Percentiles rank a stretch among this genome's conserved stretches.
Conservation (phyloP, 2,888 invertebrate genomes). For the Chloroclystis v-ata region DNA sequence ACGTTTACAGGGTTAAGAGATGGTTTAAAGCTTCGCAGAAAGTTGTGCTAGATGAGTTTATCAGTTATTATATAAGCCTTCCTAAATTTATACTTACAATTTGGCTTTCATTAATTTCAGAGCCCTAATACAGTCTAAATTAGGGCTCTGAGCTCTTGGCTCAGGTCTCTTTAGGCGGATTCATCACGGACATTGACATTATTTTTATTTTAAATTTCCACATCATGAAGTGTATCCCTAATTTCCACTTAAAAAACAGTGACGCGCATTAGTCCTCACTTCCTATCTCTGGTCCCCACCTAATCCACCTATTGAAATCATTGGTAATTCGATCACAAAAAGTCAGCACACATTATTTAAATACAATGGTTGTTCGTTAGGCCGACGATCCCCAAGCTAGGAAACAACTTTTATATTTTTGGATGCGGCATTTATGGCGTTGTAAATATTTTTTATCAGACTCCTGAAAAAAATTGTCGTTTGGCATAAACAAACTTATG, state of each 20-base stretch:
- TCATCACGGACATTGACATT: too few relatives aligned
- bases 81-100: too few relatives aligned
- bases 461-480: too few relatives aligned
- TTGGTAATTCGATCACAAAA: constrained; percentile 56
- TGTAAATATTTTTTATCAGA: too few relatives aligned
- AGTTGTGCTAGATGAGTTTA: neutral
- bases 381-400: constrained; percentile 31
- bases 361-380: constrained; percentile 77
- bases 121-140: too few relatives aligned
- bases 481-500: too few relatives aligned
- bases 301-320: constrained; percentile 41
- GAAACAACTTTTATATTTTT: constrained; percentile 4
- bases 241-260: constrained; percentile 4
- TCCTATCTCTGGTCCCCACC: constrained; percentile 30
- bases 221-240: neutral
- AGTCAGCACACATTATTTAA: constrained; percentile 74
- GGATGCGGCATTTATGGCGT: neutral
- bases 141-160: too few relatives aligned
- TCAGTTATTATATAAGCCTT: too few relatives aligned
- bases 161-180: too few relatives aligned
- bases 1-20: constrained; percentile 37
- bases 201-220: too few relatives aligned
- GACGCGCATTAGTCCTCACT: constrained; percentile 20
- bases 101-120: too few relatives aligned
- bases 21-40: constrained; percentile 21